phyloP scores from a whole-genome alignment of 2,113 vertebrate genomes.

The Mus spicilegus region DNA sequence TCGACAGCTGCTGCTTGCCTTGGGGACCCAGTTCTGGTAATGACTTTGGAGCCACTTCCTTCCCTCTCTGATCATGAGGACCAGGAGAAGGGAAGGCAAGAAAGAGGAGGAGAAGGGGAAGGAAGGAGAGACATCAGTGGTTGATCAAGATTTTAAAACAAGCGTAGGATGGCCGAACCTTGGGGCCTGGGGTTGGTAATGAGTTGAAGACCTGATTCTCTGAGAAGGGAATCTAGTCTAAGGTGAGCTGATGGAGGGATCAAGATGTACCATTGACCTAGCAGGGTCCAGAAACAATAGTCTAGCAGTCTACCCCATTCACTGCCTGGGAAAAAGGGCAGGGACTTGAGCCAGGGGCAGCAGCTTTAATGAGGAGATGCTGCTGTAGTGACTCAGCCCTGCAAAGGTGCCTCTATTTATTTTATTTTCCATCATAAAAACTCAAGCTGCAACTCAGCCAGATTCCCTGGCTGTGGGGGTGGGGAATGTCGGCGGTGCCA shows the following conservation, averaged over 20 bases:
- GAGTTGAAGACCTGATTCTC: background rate
- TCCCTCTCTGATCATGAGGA: conserved; percentile 84
- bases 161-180: conserved; percentile 6
- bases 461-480: conserved; percentile 53
- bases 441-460: conserved; percentile 83
- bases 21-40: conserved; percentile 91
- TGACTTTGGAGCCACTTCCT: conserved; percentile 91
- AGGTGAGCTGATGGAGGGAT: background rate
- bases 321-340: conserved; percentile 74
- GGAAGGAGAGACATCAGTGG: background rate
- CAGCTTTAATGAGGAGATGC: conserved; percentile 87
- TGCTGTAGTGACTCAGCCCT: conserved; percentile 86
- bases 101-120: background rate
- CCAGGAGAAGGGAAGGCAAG: background rate
- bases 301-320: conserved; percentile 70
- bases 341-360: conserved; percentile 83
- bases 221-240: background rate
- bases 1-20: conserved; percentile 91
- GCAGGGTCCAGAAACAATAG: background rate
- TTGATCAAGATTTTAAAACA: conserved; percentile 80
- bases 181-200: background rate
- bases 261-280: background rate
- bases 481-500: background rate
- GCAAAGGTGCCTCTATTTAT: conserved; percentile 87
- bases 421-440: conserved; percentile 89